These are phyloP conservation scores for Argentina silus DNA, from an alignment of 2,797 vertebrate genomes.

Conservation along the genomic window DNA sequence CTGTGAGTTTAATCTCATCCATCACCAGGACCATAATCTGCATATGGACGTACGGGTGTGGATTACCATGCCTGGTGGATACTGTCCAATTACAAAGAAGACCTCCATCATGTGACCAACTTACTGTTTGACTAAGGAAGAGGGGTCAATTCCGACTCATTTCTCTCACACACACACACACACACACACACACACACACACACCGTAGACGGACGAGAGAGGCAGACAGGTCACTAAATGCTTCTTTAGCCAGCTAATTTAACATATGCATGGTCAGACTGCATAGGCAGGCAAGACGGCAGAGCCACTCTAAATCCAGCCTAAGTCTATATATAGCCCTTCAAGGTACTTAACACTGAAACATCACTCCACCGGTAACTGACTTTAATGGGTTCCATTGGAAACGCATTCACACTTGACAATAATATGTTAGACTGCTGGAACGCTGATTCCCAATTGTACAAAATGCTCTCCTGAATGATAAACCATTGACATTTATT, in stretches of 20 bases:
- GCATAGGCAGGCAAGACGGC: constrained; percentile 12
- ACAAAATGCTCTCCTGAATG: too few species aligned
- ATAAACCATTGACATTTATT: too few species aligned
- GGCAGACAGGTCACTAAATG: constrained; percentile 28
- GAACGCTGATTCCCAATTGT: too few species aligned
- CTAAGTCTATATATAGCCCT: constrained; percentile 18
- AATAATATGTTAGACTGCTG: too few species aligned
- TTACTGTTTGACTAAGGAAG: not conserved
- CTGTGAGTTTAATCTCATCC: constrained; percentile 62
- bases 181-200: not conserved
- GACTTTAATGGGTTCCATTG: not conserved
- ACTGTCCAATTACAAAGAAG: not conserved
- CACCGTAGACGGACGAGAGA: constrained; percentile 14
- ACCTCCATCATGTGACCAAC: not conserved
- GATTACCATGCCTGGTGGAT: constrained; percentile 66
- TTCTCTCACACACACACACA: not conserved
- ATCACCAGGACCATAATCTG: constrained; percentile 57
- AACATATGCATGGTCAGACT: constrained; percentile 40
- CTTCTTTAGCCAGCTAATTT: constrained; percentile 15
- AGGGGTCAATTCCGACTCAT: not conserved
- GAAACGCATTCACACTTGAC: not conserved
- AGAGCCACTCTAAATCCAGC: constrained; percentile 18
- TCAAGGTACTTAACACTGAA: constrained; percentile 27
- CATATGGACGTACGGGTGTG: constrained; percentile 64
- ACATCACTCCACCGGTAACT: constrained; percentile 50